Percentiles rank a stretch among this genome's conserved stretches.
Conservation (phyloP, 2,888 invertebrate genomes). For the Cataglyphis rosenhaueri region DNA sequence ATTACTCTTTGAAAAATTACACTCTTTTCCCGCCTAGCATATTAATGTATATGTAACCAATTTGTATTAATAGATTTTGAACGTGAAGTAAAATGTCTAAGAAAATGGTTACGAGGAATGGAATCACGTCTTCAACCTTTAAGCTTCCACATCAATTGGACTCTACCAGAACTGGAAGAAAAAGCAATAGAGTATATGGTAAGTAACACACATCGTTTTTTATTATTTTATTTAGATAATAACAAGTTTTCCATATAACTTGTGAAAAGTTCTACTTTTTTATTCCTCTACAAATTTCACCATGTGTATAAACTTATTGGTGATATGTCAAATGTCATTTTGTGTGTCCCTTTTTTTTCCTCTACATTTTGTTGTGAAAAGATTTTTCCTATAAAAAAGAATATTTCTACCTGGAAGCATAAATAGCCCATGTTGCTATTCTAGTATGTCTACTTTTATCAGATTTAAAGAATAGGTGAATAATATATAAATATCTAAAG, state of each 20-base stretch:
- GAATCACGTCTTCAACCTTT: slow-evolving; percentile 92
- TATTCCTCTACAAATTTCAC: background rate
- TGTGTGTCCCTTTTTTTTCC: background rate
- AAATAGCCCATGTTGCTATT: background rate
- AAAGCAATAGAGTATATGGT: slow-evolving; percentile 95
- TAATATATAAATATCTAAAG: background rate
- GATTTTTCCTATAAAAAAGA: background rate
- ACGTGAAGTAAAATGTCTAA: slow-evolving; percentile 91
- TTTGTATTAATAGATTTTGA: slow-evolving; percentile 88
- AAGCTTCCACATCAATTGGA: slow-evolving; percentile 90
- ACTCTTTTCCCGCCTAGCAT: background rate
- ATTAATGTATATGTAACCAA: background rate
- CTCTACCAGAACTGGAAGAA: slow-evolving; percentile 91
- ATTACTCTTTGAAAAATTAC: background rate
- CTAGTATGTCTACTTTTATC: background rate
- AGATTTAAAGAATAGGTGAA: background rate
- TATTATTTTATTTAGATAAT: background rate
- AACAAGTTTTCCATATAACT: background rate
- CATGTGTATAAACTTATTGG: background rate
- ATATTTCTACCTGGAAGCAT: background rate
- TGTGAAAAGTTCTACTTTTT: background rate
- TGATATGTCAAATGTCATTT: slow-evolving; percentile 1
- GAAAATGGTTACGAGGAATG: slow-evolving; percentile 95
- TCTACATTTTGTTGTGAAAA: background rate
- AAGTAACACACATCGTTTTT: slow-evolving; percentile 82